Percentiles rank a stretch among this genome's conserved stretches.
phyloP scores from a whole-genome alignment of 2,113 vertebrate species.

The Albula glossodonta region DNA sequence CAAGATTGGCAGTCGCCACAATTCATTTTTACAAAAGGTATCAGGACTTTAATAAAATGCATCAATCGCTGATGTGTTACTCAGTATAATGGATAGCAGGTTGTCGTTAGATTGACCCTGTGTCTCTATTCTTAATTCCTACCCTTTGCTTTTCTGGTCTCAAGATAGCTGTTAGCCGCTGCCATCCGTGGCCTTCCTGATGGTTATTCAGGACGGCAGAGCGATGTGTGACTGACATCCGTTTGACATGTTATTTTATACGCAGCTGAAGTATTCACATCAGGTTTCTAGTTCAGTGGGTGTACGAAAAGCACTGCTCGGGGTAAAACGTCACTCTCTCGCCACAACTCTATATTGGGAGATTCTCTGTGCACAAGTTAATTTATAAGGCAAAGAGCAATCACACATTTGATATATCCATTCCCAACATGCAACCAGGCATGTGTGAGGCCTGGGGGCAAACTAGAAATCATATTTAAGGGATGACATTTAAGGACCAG shows the following conservation, averaged over 20 bases:
- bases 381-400: constrained; percentile 14
- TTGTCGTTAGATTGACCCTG: not conserved
- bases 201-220: not conserved
- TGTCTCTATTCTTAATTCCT: not conserved
- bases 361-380: not conserved
- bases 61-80: not conserved
- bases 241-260: constrained; percentile 15
- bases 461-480: constrained; percentile 1
- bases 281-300: not conserved
- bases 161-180: not conserved
- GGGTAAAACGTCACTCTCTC: not conserved
- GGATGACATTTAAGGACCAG: constrained; percentile 11
- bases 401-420: constrained; percentile 1
- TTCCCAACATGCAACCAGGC: constrained; percentile 4
- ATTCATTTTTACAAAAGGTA: not conserved
- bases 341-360: not conserved
- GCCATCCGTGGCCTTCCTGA: not conserved
- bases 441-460: not conserved
- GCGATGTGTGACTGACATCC: constrained; percentile 1
- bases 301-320: not conserved
- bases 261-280: not conserved
- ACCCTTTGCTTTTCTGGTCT: not conserved
- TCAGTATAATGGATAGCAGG: not conserved
- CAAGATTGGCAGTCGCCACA: not conserved
- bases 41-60: not conserved